Base-by-base conservation (phyloP, 2,888 invertebrate genomes). In the Mongoloraphidia duomilia region DNA sequence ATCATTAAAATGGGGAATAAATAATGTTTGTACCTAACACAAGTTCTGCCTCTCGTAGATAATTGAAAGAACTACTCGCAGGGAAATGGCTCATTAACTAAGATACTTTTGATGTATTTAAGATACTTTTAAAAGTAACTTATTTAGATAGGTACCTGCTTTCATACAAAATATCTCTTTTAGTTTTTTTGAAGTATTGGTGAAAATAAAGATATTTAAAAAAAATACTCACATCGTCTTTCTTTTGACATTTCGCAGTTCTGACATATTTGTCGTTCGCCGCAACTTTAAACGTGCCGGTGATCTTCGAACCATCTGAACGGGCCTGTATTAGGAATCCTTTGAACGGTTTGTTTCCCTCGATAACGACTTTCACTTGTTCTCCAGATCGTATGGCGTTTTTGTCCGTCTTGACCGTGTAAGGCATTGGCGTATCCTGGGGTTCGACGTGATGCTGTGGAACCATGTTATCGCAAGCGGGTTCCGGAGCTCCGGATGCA, bases 241-340 rank as follows among this genome's bases (percentile, higher is more conserved):
- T 61, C 6, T 71, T 71, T 54, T 65, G 64, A 51, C 80, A 80
- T 63, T 73, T 68, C 52, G 77, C 62, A 12, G 71, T 65, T 58
- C 75, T 72, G 2, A 76, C 72, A 57, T 72, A 71, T 53, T 60
- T 61, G 50, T 78, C 74, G 46, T 63, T 65, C 33, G 69, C 63
- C 9, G 73, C 64, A 9, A 79, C 63, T n/a, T 70, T 65, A 65
- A 83, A 84, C 44, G 66, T 66, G 34, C 84, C 84, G 3, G 83
- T 74, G 1, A 79, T 75, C 47, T 74, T 72, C 49, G 74, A 68
- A 8, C 74, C 70, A 12, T 72, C 74, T 6, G 73, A 64, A 41
- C 82, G 75, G 1, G 80, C 83, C 66, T 84, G 80, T 50, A 83
- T 61, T 50, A 84, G 65, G 60, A 80, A 74, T 12, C 84, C 84